Evolutionary conservation across 1,140 invertebrate genomes (phyloP).

Genomic region (Dermatophagoides farinae): DNA sequence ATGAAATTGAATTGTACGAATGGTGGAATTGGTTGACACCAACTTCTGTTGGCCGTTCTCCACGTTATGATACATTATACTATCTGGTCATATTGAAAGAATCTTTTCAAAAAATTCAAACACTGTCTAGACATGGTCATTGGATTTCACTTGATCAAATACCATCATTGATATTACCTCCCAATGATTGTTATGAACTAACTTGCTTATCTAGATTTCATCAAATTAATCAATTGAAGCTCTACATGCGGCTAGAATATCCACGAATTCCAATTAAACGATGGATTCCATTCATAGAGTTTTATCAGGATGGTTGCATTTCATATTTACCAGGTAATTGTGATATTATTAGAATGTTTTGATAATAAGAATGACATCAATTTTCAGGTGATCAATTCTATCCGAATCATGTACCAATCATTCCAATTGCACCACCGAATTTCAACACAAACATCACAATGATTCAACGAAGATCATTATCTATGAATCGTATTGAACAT

Average conservation of each 20-base stretch:
- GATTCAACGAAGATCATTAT: neutral
- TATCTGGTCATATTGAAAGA: neutral
- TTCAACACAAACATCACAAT: neutral
- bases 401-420: neutral
- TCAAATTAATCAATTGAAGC: slow-evolving; percentile 20
- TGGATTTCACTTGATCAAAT: neutral
- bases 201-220: slow-evolving; percentile 21
- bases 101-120: neutral
- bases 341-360: neutral
- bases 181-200: slow-evolving; percentile 29
- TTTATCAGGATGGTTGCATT: neutral
- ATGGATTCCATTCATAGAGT: slow-evolving; percentile 23
- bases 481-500: slow-evolving; percentile 2
- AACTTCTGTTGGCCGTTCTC: neutral
- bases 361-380: neutral
- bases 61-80: slow-evolving; percentile 4
- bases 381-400: slow-evolving; percentile 3
- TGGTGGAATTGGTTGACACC: slow-evolving; percentile 13
- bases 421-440: neutral
- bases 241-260: slow-evolving; percentile 20
- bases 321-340: slow-evolving; percentile 3
- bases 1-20: neutral
- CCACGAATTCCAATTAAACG: slow-evolving; percentile 18
- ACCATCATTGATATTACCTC: slow-evolving; percentile 19
- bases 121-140: neutral